These are phyloP conservation scores for Perca flavescens DNA, from an alignment of 2,113 vertebrate species.

Conservation along the genomic window DNA sequence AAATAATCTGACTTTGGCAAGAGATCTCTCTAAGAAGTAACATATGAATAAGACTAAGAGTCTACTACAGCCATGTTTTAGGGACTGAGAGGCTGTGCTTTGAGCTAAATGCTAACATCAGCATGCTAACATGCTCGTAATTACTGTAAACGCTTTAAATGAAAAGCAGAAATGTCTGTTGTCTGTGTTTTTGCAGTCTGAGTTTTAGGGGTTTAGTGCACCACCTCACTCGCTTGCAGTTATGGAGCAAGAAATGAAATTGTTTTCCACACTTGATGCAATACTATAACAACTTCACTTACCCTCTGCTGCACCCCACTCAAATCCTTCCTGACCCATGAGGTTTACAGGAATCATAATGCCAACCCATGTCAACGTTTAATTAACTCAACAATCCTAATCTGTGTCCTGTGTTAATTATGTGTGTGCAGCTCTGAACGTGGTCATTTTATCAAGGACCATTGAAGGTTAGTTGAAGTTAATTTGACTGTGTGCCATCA, in stretches of 20 bases:
- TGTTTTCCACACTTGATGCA: not conserved
- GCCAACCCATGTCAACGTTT: constrained; percentile 39
- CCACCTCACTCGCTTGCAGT: not conserved
- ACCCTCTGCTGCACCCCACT: constrained; percentile 17
- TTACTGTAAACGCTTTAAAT: not conserved
- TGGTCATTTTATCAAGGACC: constrained; percentile 28
- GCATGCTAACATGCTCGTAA: not conserved
- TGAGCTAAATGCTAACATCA: not conserved
- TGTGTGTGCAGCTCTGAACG: constrained; percentile 29
- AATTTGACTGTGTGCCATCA: constrained; percentile 59
- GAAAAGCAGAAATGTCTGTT: not conserved
- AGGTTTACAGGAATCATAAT: constrained; percentile 32
- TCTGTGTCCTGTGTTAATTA: constrained; percentile 63
- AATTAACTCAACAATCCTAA: constrained; percentile 74
- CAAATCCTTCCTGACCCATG: not conserved
- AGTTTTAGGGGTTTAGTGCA: not conserved
- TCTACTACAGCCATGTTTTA: not conserved
- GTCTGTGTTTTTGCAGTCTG: not conserved
- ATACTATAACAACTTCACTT: not conserved
- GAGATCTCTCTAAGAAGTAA: not conserved
- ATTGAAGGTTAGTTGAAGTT: constrained; percentile 59
- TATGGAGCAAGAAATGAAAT: not conserved
- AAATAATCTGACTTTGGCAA: too few species aligned
- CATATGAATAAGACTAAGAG: too few species aligned
- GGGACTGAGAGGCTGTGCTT: not conserved